Conservation (phyloP, 2,797 vertebrate genomes). For the Enteromius trimaculatus region DNA sequence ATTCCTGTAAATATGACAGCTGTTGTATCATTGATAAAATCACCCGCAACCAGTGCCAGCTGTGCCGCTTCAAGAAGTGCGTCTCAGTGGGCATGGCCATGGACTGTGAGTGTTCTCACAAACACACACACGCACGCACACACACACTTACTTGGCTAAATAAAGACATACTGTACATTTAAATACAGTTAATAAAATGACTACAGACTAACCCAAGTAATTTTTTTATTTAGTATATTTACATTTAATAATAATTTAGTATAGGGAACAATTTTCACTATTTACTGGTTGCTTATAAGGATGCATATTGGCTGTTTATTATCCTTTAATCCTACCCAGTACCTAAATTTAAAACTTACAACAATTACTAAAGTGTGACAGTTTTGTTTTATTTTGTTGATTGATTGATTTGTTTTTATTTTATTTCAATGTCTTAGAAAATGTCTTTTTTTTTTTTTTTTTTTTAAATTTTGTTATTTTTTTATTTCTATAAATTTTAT, state of each 20-base stretch:
- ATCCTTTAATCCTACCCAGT: background rate
- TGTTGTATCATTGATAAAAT: slow-evolving; percentile 99
- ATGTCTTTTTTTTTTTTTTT: too few relatives aligned
- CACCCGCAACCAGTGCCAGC: slow-evolving; percentile 98
- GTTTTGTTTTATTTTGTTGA: too few relatives aligned
- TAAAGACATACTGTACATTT: background rate
- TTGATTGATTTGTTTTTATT: too few relatives aligned
- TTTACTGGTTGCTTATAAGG: too few relatives aligned
- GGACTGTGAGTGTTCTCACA: slow-evolving; percentile 85
- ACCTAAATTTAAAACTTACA: background rate
- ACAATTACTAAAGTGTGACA: too few relatives aligned
- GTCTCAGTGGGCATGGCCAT: slow-evolving; percentile 98
- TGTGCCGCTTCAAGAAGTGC: slow-evolving; percentile 98
- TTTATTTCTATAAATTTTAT: too few relatives aligned
- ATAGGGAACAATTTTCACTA: too few relatives aligned
- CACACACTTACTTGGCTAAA: background rate
- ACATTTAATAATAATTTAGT: background rate
- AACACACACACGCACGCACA: background rate
- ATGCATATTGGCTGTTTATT: background rate
- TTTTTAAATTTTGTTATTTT: too few relatives aligned
- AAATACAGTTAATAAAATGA: background rate
- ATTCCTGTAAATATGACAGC: slow-evolving; percentile 97
- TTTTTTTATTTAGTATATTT: background rate
- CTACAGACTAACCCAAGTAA: background rate
- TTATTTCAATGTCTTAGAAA: too few relatives aligned